Evolutionary conservation across 2,113 vertebrate species (phyloP).

Genomic region (Alligator mississippiensis): DNA sequence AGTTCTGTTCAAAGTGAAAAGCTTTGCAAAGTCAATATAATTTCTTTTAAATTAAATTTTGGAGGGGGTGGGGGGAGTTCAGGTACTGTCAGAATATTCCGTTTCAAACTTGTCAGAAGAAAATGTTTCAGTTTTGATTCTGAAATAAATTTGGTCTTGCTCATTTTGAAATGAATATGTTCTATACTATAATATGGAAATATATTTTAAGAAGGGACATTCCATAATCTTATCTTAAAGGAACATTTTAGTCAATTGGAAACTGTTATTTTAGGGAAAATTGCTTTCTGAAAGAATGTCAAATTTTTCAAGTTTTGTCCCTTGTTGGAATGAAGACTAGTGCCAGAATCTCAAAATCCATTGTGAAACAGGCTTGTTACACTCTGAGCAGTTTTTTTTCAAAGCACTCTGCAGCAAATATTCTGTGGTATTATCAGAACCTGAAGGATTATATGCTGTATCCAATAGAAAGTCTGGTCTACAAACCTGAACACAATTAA

Average conservation of each 20-base stretch:
- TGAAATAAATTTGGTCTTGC: too few relatives aligned
- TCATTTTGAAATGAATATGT: neutral
- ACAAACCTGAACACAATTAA: too few relatives aligned
- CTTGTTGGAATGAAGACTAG: neutral
- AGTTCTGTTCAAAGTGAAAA: neutral
- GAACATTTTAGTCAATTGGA: neutral
- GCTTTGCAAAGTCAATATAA: neutral
- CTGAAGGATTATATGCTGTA: neutral
- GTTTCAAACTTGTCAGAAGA: neutral
- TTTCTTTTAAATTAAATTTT: neutral
- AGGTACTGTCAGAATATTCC: neutral
- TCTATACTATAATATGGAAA: neutral
- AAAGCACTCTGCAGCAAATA: neutral
- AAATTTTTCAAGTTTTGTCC: neutral
- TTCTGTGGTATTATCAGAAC: neutral
- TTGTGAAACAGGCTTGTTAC: neutral
- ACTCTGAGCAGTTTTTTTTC: neutral
- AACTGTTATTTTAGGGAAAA: neutral
- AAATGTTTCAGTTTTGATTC: neutral
- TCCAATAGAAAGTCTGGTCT: too few relatives aligned
- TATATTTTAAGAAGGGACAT: neutral
- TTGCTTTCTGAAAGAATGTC: neutral
- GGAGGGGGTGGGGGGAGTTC: neutral
- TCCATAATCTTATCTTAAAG: neutral
- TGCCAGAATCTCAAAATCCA: neutral